A percentile compares a stretch with the other conserved stretches of the same genome.
phyloP scores from a whole-genome alignment of 1,140 invertebrate genomes.

The Tyrophagus putrescentiae region DNA sequence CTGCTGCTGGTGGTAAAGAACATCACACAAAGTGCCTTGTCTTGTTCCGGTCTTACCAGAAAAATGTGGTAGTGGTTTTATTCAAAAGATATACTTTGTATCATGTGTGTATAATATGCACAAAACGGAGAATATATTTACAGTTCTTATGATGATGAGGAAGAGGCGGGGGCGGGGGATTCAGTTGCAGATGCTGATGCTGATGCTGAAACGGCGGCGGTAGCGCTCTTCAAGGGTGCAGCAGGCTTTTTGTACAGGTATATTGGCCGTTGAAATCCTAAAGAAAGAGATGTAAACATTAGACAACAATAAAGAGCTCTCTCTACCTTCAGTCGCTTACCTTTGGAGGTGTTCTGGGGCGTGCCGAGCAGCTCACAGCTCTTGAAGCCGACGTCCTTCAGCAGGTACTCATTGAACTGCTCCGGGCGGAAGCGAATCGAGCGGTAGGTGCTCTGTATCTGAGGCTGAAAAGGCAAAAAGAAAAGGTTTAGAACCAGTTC shows the following conservation, averaged over 20 bases:
- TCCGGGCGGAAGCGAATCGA: constrained; percentile 71
- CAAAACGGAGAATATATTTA: too few relatives aligned
- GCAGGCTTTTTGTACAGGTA: constrained; percentile 22
- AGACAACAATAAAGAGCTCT: background rate
- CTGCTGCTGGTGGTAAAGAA: too few relatives aligned
- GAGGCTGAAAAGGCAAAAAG: constrained; percentile 40
- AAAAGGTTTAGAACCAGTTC: constrained; percentile 11
- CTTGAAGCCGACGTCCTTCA: constrained; percentile 73
- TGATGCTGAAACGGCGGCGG: too few relatives aligned
- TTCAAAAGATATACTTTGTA: too few relatives aligned
- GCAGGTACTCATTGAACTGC: constrained; percentile 72
- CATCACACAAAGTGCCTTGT: too few relatives aligned
- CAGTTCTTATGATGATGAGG: too few relatives aligned
- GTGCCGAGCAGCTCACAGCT: constrained; percentile 69
- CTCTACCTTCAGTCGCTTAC: constrained; percentile 26
- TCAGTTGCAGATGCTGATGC: too few relatives aligned
- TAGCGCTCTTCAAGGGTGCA: too few relatives aligned
- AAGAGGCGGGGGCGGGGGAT: too few relatives aligned
- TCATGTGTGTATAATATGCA: too few relatives aligned
- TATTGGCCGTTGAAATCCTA: constrained; percentile 23
- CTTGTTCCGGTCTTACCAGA: too few relatives aligned
- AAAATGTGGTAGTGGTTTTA: too few relatives aligned
- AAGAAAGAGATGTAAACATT: background rate
- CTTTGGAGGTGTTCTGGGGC: constrained; percentile 66
- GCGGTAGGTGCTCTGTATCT: constrained; percentile 51